Evolutionary conservation across 1,140 invertebrate species (phyloP).

Genomic region (Acyrthosiphon pisum): DNA sequence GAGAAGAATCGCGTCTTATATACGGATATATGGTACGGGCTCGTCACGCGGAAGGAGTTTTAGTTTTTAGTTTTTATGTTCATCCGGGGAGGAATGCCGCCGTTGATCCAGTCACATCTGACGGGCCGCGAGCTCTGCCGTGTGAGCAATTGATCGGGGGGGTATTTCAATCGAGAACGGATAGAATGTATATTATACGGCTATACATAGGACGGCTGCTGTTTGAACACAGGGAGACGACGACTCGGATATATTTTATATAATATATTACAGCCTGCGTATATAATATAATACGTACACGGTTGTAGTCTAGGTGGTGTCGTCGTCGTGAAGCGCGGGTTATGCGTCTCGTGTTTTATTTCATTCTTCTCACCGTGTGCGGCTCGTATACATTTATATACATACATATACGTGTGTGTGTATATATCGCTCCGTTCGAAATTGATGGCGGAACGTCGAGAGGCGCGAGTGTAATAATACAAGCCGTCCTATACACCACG

Average conservation of each 20-base stretch:
- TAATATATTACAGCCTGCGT: not conserved
- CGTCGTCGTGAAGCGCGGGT: not conserved
- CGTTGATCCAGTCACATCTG: slow-evolving; percentile 28
- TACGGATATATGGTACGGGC: not conserved
- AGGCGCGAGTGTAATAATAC: not conserved
- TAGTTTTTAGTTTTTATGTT: slow-evolving; percentile 32
- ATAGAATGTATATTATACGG: not conserved
- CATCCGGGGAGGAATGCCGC: not conserved
- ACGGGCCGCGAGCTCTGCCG: not conserved
- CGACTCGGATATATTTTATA: not conserved
- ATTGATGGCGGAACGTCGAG: slow-evolving; percentile 12
- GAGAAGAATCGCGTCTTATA: not conserved
- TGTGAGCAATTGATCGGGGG: not conserved
- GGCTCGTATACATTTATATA: not conserved
- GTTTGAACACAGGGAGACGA: not conserved
- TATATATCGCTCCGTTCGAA: not conserved
- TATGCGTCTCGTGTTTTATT: slow-evolving; percentile 22
- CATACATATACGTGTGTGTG: not conserved
- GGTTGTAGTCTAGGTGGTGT: not conserved
- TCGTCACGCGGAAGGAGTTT: slow-evolving; percentile 23
- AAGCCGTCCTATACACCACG: not conserved
- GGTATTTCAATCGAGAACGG: slow-evolving; percentile 28
- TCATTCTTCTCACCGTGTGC: not conserved
- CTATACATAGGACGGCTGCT: not conserved
- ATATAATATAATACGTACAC: not conserved